Evolutionary conservation across 2,797 vertebrate species (phyloP), one percentile per base, ranked within the genome.

Genomic region (Furcifer pardalis): DNA sequence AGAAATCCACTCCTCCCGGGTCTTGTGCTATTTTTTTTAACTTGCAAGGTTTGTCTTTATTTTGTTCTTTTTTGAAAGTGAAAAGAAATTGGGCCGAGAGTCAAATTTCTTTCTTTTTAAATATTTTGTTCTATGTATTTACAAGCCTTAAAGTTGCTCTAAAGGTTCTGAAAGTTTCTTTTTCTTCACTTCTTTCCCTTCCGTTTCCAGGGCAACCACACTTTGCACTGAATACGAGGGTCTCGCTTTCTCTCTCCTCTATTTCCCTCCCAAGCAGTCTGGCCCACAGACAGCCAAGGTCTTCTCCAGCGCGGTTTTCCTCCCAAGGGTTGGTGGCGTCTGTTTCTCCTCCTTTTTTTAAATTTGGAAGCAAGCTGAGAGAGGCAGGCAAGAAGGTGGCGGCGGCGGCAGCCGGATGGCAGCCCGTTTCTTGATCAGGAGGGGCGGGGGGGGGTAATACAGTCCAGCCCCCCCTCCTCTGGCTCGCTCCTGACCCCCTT

Each of bases 71-170:
- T 95, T 97, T 94, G 92, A 96, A 96, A 95, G 93, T 96, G 95
- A 96, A 96, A 96, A 96, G 96, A 96, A 96, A 96, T 95, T 95
- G 92, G 92, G 96, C 86, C 85, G 94, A 96, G 95, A n/a, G n/a
- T n/a, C 96, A 95, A 95, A 95, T 95, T 96, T 94, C 69, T 94
- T 95, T 95, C 83, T 93, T 95, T 96, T 97, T 96, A 96, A 97
- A 96, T 96, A 95, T 96, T n/a, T 95, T 96, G 92, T 96, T 96
- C 95, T 96, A 97, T 98, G 94, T 98, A 98, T 99, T 98, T 98
- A 99, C 97, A 99, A 97, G 97, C 97, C 96, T 98, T 98, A 97
- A 97, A 97, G 96, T 97, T 97, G 96, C 95, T 97, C 96, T 97
- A 97, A 97, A 97, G 95, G 95, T 97, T 96, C 97, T 96, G 92